Percentiles rank a stretch among this genome's conserved stretches.
Conservation (phyloP, 2,113 vertebrate genomes). For the Oreochromis niloticus region DNA sequence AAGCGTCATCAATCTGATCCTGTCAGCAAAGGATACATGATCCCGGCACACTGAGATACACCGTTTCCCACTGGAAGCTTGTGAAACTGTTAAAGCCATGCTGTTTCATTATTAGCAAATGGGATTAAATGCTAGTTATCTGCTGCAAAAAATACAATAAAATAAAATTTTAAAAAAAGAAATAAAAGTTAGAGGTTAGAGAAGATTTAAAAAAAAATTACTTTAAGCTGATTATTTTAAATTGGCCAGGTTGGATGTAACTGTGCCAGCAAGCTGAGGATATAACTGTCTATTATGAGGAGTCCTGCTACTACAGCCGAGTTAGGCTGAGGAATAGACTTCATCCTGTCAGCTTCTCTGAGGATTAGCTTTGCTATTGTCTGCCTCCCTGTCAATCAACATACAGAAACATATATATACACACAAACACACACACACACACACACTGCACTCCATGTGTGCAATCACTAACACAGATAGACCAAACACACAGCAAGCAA, state of each 20-base stretch:
- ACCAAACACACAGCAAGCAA: neutral
- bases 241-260: neutral
- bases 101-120: neutral
- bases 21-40: neutral
- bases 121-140: neutral
- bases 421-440: neutral
- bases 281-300: neutral
- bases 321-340: conserved; percentile 20
- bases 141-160: neutral
- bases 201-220: neutral
- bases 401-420: neutral
- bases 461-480: neutral
- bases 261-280: neutral
- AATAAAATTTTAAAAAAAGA: neutral
- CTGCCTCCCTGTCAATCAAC: conserved; percentile 8
- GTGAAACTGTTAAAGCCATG: neutral
- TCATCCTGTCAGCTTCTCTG: conserved; percentile 55
- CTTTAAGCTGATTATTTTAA: neutral
- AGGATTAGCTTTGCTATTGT: conserved; percentile 51
- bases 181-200: neutral
- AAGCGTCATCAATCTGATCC: conserved; percentile 15
- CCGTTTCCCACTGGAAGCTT: neutral
- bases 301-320: neutral
- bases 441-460: neutral
- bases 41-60: neutral